Base-by-base conservation (phyloP, 2,888 invertebrate species). In the Tryphoninae sp. region DNA sequence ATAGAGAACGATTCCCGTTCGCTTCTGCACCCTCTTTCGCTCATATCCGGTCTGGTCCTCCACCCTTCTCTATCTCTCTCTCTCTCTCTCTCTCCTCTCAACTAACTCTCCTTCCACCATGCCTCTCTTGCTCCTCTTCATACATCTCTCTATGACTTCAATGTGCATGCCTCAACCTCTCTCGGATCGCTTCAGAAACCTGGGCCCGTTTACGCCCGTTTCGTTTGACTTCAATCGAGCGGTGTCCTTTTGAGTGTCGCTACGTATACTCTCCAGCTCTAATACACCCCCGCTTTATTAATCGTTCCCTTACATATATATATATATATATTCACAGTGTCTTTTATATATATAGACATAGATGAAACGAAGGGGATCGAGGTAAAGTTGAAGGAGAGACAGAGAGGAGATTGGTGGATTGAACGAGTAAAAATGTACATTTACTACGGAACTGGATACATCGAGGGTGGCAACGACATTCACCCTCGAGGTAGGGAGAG, bases 161-260 rank as follows among this genome's bases (percentile, higher is more conserved):
- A 65, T 81, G 67, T 61, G 33, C 62, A 49, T 64, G 22, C 59
- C 42, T 67, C n/a, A 49, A 33, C 59, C 59, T 33, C 33, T 33
- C 33, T 69, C 72, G 65, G 75, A 49, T 78, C 82, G 55, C 69
- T 79, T 76, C 62, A 13, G 13, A 42, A 73, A 76, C 64, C 79
- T 82, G 62, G 72, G 75, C 55, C 64, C 76, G 53, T 75, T 81
- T 71, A 75, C 74, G 61, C 74, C 59, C 71, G 75, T 76, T 33
- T 68, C 75, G 75, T 72, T 82, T 76, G 67, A 78, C 78, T 82
- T 68, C 62, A 79, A 79, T 79, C 68, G 78, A 78, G 82, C 71
- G 68, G 64, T 62, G 19, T 73, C 62, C 72, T 73, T 78, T 79
- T 61, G 67, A 62, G 58, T 33, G 49, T 65, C 19, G 40, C 64